phyloP scores from a whole-genome alignment of 2,888 invertebrate species.

The Drosophila mettleri region DNA sequence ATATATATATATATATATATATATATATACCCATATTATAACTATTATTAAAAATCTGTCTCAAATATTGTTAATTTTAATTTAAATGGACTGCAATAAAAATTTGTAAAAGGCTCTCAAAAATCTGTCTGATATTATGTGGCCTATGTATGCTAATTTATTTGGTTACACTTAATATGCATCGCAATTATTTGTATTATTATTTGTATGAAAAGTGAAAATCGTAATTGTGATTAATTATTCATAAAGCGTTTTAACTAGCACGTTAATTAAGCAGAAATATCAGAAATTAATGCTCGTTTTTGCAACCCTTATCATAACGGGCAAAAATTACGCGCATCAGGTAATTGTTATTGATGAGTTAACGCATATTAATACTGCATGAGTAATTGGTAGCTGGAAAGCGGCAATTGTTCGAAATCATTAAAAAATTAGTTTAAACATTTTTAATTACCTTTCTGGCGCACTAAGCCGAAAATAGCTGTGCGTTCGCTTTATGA shows the following conservation, averaged over 20 bases:
- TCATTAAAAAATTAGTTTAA: slow-evolving; percentile 5
- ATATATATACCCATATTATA: not conserved
- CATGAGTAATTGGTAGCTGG: slow-evolving; percentile 5
- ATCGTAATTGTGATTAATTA: slow-evolving; percentile 38
- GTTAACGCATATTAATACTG: slow-evolving; percentile 42
- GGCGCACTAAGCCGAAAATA: slow-evolving; percentile 1
- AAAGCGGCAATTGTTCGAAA: not conserved
- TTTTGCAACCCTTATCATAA: slow-evolving; percentile 1
- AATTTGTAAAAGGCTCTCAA: not conserved
- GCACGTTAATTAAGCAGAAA: not conserved
- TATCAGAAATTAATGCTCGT: slow-evolving; percentile 6
- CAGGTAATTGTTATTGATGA: slow-evolving; percentile 40
- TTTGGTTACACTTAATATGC: not conserved
- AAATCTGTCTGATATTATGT: not conserved
- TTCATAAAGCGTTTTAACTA: slow-evolving; percentile 3
- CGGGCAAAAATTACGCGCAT: slow-evolving; percentile 6
- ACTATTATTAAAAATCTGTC: not conserved
- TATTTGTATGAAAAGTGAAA: slow-evolving; percentile 6
- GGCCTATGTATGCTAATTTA: not conserved
- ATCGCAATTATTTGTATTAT: not conserved
- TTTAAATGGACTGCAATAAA: not conserved
- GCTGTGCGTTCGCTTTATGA: not conserved
- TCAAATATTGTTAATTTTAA: not conserved
- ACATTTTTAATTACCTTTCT: not conserved
- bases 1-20: no score